Conservation (phyloP, 2,888 invertebrate genomes). For the Ptycholaimellus sp. region DNA sequence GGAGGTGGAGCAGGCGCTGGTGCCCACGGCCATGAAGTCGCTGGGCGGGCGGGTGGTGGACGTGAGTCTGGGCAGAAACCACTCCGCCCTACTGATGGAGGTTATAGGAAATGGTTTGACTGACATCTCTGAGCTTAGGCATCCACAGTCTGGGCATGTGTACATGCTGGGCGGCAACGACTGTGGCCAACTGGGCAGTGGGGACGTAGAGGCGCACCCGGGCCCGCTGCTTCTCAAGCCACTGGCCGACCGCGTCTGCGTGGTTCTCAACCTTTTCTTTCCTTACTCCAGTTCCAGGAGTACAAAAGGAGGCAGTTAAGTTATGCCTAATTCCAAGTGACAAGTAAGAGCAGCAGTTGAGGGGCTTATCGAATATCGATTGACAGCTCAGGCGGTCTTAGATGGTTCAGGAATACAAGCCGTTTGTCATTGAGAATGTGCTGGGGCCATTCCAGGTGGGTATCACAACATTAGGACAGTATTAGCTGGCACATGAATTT, state of each 20-base stretch:
- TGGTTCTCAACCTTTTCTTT: constrained; percentile 23
- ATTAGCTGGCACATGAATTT: too few relatives aligned
- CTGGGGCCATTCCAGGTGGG: too few relatives aligned
- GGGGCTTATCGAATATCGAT: constrained; percentile 7
- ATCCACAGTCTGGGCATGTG: constrained; percentile 40
- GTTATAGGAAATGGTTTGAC: too few relatives aligned
- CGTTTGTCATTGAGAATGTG: too few relatives aligned
- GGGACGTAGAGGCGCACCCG: constrained; percentile 26
- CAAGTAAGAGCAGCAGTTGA: too few relatives aligned
- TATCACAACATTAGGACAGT: too few relatives aligned
- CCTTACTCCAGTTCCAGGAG: too few relatives aligned
- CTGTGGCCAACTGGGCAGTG: constrained; percentile 40
- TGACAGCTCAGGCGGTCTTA: too few relatives aligned
- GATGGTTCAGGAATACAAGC: too few relatives aligned
- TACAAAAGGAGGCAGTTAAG: too few relatives aligned
- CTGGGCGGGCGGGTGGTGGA: constrained; percentile 37
- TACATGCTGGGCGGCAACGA: constrained; percentile 42
- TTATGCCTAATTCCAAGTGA: too few relatives aligned
- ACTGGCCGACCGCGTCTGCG: constrained; percentile 27
- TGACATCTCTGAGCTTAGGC: too few relatives aligned
- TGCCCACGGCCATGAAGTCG: constrained; percentile 31
- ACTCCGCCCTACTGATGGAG: constrained; percentile 33
- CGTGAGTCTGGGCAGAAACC: constrained; percentile 38
- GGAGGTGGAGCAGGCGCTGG: constrained; percentile 29
- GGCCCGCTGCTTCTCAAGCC: constrained; percentile 30